Percentiles rank a stretch among this genome's conserved stretches.
Conservation (phyloP, 35 echinoderm and acorn worm genomes). For the Apostichopus californicus region DNA sequence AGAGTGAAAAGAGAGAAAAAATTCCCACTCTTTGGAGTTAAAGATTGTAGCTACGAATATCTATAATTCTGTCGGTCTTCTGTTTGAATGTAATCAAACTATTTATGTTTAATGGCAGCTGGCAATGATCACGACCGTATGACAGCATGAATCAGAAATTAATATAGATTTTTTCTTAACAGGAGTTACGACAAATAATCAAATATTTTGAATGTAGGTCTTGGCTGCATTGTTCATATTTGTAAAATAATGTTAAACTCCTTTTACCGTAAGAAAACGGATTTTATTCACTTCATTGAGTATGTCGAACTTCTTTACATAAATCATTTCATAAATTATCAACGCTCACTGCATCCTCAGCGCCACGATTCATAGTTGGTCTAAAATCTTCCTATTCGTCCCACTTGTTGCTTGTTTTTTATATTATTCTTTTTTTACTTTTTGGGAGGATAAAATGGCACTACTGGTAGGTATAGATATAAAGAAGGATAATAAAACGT, state of each 20-base stretch:
- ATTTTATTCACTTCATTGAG: neutral
- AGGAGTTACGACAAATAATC: neutral
- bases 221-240: neutral
- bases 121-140: too few relatives aligned
- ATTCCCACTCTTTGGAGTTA: too few relatives aligned
- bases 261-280: neutral
- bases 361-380: neutral
- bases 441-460: neutral
- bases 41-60: too few relatives aligned
- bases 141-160: too few relatives aligned
- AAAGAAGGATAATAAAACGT: too few relatives aligned
- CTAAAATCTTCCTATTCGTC: neutral
- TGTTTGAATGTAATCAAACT: too few relatives aligned
- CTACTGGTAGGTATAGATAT: neutral
- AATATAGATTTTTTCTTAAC: too few relatives aligned
- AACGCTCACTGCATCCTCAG: neutral
- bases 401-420: neutral
- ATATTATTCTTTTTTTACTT: too few relatives aligned
- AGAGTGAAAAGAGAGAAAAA: too few relatives aligned
- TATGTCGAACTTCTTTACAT: neutral
- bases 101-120: too few relatives aligned
- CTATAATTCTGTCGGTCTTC: too few relatives aligned
- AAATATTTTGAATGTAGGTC: neutral
- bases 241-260: neutral
- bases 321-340: neutral